phyloP scores from a whole-genome alignment of 2,797 vertebrate genomes.

The Myotis findleyi region DNA sequence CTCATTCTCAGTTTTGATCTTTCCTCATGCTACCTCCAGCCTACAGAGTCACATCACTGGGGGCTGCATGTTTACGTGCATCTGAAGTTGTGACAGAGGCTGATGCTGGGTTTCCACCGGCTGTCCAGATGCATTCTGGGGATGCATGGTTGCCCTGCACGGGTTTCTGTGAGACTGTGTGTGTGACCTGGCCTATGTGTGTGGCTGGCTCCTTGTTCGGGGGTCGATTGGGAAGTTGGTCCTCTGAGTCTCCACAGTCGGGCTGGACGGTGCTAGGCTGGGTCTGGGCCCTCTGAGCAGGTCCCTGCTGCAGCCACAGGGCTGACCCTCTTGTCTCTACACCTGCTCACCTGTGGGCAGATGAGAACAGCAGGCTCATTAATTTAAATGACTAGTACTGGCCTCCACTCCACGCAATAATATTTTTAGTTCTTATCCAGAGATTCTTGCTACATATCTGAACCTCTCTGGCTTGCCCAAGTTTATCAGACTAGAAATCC shows the following conservation, averaged over 20 bases:
- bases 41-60: too few species aligned
- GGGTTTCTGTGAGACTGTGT: background rate
- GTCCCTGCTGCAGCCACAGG: background rate
- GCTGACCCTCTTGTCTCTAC: background rate
- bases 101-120: background rate
- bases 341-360: background rate
- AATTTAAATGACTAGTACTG: background rate
- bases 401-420: background rate
- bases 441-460: slow-evolving; percentile 52
- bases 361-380: slow-evolving; percentile 57
- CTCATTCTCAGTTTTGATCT: background rate
- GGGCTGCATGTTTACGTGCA: background rate
- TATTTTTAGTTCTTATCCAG: slow-evolving; percentile 55
- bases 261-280: background rate
- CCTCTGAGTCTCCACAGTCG: background rate
- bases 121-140: background rate
- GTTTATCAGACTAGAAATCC: slow-evolving; percentile 59
- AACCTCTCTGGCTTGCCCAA: slow-evolving; percentile 53
- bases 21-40: background rate
- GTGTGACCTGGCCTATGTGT: rapidly evolving
- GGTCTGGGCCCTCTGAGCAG: background rate
- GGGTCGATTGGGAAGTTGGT: background rate
- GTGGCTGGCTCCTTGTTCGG: background rate
- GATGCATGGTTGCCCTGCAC: background rate
- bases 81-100: background rate